Evolutionary conservation across 2,797 vertebrate genomes (phyloP), one percentile per base, ranked within the genome.

Genomic region (Lates japonicus): DNA sequence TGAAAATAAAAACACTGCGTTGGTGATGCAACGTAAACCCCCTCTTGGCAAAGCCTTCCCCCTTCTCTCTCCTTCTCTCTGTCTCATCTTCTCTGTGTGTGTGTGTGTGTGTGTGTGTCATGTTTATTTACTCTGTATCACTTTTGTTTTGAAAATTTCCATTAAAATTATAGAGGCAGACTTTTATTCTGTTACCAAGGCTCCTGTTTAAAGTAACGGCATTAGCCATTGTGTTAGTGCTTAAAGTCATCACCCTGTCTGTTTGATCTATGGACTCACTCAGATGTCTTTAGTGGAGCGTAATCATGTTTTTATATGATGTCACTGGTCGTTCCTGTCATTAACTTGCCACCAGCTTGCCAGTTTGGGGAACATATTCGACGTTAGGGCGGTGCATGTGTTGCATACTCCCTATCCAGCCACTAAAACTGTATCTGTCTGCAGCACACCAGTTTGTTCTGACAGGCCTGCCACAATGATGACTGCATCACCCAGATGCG

Each of bases 401-500:
- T 97, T 96, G 96, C 95, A 91, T 95, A 95, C 94, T 96, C 95
- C 95, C 94, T 94, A 94, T 95, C 94, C 94, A 94, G 94, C 95
- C 94, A 95, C 95, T 94, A 81, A 89, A 88, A 94, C 95, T 88
- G 93, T 93, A 95, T 94, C 88, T 89, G 94, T 96, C 91, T 93
- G 94, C 87, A 88, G 94, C 96, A 84, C 94, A 93, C 92, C 95
- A 95, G 95, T 92, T 94, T 95, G 94, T 96, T 96, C 96, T 97
- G 97, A 98, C 97, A 98, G 96, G 93, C 95, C 95, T 97, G 97
- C 95, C 96, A 97, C 95, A 96, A 95, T 90, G 95, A 97, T 97
- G 95, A 96, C 95, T 95, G 95, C 94, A 94, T 96, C 94, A 94
- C 91, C 96, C 95, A 94, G 92, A 95, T 93, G 93, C 87, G 91